Evolutionary conservation across 1,140 invertebrate genomes (phyloP), one percentile per base, ranked within the genome.

Genomic region (Drosophila watanabei): DNA sequence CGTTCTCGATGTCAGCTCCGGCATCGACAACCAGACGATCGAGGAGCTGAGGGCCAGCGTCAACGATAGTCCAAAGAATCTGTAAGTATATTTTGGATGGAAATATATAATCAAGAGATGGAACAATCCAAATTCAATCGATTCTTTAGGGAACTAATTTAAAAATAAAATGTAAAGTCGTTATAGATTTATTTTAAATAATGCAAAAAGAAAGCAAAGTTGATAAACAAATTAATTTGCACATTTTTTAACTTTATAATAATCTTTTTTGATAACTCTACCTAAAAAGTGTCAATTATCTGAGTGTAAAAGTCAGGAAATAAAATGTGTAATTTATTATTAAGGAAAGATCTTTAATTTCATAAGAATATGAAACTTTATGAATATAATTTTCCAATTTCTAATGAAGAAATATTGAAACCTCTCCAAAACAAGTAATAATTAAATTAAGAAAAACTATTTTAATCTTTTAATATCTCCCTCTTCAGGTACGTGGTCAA

Each of bases 401-500:
- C n/a, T n/a, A n/a, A n/a, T n/a, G n/a, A n/a, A 20, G 5, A 41
- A 60, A 32, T 20, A 14, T 28, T 4, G 4, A 37, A 51, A 35
- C 2, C 52, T n/a, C n/a, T 3, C 3, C 3, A 48, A 2, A 30
- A 8, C 56, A 10, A 37, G 2, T 8, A 24, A 35, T 35, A 18
- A 1, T 10, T 16, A 30, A 14, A 10, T 7, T 1, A 32, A 32
- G 5, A 3, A 28, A 24, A 28, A n/a, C n/a, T 0, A 6, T 30
- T 2, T 18, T 32, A 32, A 68, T n/a, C 32, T 3, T 33, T 11
- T 18, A 3, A n/a, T 20, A 30, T 16, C 1, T 8, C 20, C 20
- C 20, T 4, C 10, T 65, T 18, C 41, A 95, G 94, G 59, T 95
- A 95, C 62, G 94, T 95, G 18, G 94, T 95, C 65, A 94, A 94